Conservation (phyloP, 23 tunicate genomes). For the Aplidium turbinatum region DNA sequence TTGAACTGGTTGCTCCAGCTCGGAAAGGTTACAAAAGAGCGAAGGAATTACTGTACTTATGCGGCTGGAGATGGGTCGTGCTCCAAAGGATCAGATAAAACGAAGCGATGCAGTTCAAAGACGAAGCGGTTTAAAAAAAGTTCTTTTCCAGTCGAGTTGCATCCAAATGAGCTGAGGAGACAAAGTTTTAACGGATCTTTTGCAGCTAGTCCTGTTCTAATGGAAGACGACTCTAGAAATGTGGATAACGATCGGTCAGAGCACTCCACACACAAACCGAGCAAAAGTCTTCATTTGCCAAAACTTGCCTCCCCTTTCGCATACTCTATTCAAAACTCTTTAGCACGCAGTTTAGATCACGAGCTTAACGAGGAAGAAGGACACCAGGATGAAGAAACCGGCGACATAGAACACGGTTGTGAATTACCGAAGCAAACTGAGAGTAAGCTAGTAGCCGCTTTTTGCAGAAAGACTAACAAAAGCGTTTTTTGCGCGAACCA, state of each 20-base stretch:
- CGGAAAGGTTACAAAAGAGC: conserved; percentile 44
- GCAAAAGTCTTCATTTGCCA: too few species aligned
- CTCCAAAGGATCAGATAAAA: conserved; percentile 11
- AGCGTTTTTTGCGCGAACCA: too few species aligned
- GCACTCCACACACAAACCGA: neutral
- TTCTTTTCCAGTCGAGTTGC: conserved; percentile 50
- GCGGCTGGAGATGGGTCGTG: conserved; percentile 22
- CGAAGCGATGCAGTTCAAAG: too few species aligned
- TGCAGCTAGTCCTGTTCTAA: conserved; percentile 13
- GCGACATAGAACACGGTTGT: too few species aligned
- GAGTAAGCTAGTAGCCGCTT: too few species aligned
- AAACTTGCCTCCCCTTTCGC: too few species aligned
- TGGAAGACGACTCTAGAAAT: neutral
- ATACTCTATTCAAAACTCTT: too few species aligned
- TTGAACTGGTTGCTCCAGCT: conserved; percentile 67
- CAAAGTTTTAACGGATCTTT: conserved; percentile 19
- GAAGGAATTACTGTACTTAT: conserved; percentile 5
- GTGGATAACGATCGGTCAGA: neutral
- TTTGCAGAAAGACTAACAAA: too few species aligned
- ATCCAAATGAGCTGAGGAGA: conserved; percentile 52
- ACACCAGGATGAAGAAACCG: too few species aligned
- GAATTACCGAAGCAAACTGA: too few species aligned
- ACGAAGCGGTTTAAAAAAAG: conserved; percentile 21
- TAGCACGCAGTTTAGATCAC: too few species aligned
- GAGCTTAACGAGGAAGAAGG: too few species aligned